Percentiles rank a stretch among this genome's conserved stretches.
Evolutionary conservation across 2,888 invertebrate genomes (phyloP).

Genomic region (Drosophila helvetica): DNA sequence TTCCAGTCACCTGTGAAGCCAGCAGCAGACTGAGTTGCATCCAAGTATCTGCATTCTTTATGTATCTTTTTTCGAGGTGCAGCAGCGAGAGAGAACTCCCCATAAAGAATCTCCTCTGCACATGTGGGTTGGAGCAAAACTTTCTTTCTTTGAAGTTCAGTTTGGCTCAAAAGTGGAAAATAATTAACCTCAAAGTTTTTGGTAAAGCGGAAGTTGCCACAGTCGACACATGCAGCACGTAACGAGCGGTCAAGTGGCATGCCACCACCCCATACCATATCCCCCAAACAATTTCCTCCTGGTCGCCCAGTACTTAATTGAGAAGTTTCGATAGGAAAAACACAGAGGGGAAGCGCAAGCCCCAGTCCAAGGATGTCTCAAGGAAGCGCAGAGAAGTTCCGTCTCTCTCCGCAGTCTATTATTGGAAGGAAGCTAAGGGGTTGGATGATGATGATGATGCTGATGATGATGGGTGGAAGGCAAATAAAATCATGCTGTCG

Average conservation of each 20-base stretch:
- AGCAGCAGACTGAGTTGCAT: constrained; percentile 7
- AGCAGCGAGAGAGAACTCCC: neutral
- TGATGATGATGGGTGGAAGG: constrained; percentile 29
- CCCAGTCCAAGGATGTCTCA: constrained; percentile 32
- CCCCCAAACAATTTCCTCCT: neutral
- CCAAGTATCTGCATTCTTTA: constrained; percentile 4
- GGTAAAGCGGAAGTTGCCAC: constrained; percentile 65
- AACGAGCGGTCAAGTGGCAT: constrained; percentile 73
- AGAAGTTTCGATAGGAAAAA: constrained; percentile 58
- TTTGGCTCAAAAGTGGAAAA: constrained; percentile 74
- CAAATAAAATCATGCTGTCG: constrained; percentile 78
- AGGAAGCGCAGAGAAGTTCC: constrained; percentile 30
- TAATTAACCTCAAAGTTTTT: constrained; percentile 78
- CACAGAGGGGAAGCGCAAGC: constrained; percentile 41
- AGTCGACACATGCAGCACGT: constrained; percentile 76
- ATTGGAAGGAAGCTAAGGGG: constrained; percentile 71
- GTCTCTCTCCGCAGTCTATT: constrained; percentile 59
- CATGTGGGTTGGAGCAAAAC: constrained; percentile 19
- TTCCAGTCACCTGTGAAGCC: constrained; percentile 18
- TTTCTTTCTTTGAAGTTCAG: constrained; percentile 49
- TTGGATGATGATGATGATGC: constrained; percentile 61
- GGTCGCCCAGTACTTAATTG: constrained; percentile 23
- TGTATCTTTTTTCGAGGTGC: constrained; percentile 35
- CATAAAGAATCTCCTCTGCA: constrained; percentile 2
- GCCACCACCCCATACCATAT: constrained; percentile 4